Evolutionary conservation across 2,113 vertebrate genomes (phyloP).

Genomic region (Neodon shergylaensis): DNA sequence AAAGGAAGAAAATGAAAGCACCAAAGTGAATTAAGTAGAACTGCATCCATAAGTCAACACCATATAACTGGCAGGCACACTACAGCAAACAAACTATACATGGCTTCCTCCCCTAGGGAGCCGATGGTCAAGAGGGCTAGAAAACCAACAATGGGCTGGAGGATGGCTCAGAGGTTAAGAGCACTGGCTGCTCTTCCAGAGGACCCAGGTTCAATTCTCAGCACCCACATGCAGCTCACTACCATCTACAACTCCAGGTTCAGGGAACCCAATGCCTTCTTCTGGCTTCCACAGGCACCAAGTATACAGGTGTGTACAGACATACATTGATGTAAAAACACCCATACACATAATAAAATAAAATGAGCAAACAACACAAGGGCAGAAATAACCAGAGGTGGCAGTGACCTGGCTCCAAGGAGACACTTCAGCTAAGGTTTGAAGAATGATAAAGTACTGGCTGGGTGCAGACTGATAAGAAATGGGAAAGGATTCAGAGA

Average conservation of each 20-base stretch:
- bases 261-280: background rate
- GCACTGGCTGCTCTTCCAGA: background rate
- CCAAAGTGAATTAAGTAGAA: background rate
- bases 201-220: background rate
- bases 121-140: background rate
- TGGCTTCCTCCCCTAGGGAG: background rate
- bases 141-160: background rate
- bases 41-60: no score
- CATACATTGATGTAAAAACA: background rate
- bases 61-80: background rate
- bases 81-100: background rate
- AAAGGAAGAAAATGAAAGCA: slow-evolving; percentile 42
- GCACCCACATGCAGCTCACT: background rate
- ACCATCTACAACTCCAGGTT: background rate
- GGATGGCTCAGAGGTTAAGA: background rate
- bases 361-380: background rate
- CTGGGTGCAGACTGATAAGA: background rate
- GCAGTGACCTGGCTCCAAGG: background rate
- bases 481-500: background rate
- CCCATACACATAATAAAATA: background rate
- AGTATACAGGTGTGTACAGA: background rate
- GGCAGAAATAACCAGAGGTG: background rate
- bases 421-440: background rate
- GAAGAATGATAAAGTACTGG: background rate
- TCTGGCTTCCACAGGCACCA: background rate